phyloP scores from a whole-genome alignment of 2,797 vertebrate species.

The Alectoris magna region DNA sequence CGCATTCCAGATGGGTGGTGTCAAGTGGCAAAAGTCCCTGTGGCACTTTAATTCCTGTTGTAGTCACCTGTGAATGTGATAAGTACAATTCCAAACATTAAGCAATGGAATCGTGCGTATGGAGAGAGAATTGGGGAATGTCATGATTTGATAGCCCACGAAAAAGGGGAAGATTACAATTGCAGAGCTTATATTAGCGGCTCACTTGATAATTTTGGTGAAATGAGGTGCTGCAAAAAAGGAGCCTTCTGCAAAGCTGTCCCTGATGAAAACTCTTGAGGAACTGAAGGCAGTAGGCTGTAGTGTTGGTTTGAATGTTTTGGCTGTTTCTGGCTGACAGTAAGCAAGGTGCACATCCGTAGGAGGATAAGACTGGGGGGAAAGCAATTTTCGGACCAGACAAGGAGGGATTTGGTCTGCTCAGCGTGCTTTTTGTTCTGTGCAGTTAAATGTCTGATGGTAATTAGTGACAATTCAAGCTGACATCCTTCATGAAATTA shows the following conservation, averaged over 20 bases:
- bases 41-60: not conserved
- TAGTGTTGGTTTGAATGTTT: not conserved
- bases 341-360: not conserved
- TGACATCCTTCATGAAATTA: not conserved
- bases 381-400: not conserved
- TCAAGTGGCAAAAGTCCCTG: not conserved
- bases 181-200: not conserved
- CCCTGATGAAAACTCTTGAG: not conserved
- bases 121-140: accelerated
- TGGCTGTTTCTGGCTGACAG: not conserved
- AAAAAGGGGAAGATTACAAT: not conserved
- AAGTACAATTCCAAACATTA: not conserved
- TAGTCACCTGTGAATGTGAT: not conserved
- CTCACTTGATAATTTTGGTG: not conserved
- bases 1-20: conserved; percentile 2
- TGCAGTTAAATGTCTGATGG: conserved; percentile 24
- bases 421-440: not conserved
- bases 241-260: not conserved
- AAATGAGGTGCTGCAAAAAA: not conserved
- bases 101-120: not conserved
- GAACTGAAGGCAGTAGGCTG: not conserved
- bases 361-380: accelerated
- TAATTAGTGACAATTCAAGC: conserved; percentile 7
- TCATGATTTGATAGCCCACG: not conserved
- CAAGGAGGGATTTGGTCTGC: not conserved